A percentile compares a stretch with the other conserved stretches of the same genome.
phyloP scores from a whole-genome alignment of 2,113 vertebrate species.

The Tinamus guttatus region DNA sequence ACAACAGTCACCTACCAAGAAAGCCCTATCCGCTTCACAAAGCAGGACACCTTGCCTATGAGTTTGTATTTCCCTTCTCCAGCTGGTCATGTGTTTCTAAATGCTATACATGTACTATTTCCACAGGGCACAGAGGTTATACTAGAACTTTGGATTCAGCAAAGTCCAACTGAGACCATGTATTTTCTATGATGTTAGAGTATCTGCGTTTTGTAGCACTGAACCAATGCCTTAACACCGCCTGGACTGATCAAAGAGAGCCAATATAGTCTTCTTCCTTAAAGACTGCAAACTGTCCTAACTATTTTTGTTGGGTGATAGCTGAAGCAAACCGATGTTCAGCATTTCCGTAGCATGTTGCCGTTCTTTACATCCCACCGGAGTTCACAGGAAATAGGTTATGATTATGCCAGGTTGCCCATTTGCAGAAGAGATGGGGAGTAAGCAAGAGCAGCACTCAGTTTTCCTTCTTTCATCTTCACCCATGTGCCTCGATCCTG shows the following conservation, averaged over 20 bases:
- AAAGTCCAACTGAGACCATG: background rate
- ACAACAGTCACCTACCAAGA: background rate
- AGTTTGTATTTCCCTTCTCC: fast-evolving
- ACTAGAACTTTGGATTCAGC: background rate
- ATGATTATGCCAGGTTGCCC: background rate
- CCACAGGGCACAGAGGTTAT: background rate
- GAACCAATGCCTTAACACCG: too few species aligned
- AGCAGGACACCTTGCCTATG: background rate
- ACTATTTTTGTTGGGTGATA: background rate
- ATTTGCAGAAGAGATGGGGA: background rate
- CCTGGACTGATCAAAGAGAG: background rate
- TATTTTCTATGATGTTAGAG: background rate
- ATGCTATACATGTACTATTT: background rate
- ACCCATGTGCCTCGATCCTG: background rate
- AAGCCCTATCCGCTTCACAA: background rate
- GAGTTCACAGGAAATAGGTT: background rate
- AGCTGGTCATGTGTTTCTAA: background rate
- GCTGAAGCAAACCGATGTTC: background rate
- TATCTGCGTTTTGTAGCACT: background rate
- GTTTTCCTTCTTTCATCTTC: background rate
- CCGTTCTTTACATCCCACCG: background rate
- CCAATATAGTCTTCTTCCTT: background rate
- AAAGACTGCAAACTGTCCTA: background rate
- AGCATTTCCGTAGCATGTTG: background rate
- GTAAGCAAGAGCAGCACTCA: background rate